These are phyloP conservation scores for Sterna hirundo DNA, from an alignment of 2,113 vertebrate species.

Conservation along the genomic window DNA sequence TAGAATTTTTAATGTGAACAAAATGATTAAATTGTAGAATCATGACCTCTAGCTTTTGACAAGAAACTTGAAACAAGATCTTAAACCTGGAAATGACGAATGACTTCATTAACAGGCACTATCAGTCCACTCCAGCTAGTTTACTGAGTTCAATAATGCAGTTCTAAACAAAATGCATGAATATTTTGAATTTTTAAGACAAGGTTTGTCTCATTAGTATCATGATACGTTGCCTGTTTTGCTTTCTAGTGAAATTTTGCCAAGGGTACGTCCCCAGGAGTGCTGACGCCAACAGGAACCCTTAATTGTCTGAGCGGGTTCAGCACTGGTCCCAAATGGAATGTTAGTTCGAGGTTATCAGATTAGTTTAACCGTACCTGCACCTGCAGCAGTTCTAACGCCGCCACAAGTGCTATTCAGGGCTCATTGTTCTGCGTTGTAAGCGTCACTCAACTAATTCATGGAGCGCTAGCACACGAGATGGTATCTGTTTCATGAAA, in stretches of 20 bases:
- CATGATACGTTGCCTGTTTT: neutral
- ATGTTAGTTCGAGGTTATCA: neutral
- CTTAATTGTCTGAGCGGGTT: neutral
- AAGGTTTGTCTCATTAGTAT: neutral
- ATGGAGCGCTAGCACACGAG: neutral
- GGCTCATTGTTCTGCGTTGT: neutral
- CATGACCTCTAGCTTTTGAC: neutral
- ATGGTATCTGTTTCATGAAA: slow-evolving; percentile 23
- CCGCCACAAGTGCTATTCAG: neutral
- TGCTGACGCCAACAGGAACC: neutral
- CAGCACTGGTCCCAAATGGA: neutral
- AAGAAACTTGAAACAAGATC: neutral
- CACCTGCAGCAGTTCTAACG: neutral
- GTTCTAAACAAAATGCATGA: neutral
- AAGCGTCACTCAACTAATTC: neutral
- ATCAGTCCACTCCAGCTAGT: neutral
- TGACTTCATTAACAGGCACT: neutral
- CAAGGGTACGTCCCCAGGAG: neutral
- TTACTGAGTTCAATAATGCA: neutral
- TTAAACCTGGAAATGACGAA: neutral
- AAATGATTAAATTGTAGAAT: neutral
- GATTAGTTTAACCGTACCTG: neutral
- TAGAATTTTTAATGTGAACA: neutral
- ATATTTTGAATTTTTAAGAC: neutral
- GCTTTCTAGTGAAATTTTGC: neutral